phyloP scores from a whole-genome alignment of 2,113 vertebrate species.

The Ptychochromis oligacanthus region DNA sequence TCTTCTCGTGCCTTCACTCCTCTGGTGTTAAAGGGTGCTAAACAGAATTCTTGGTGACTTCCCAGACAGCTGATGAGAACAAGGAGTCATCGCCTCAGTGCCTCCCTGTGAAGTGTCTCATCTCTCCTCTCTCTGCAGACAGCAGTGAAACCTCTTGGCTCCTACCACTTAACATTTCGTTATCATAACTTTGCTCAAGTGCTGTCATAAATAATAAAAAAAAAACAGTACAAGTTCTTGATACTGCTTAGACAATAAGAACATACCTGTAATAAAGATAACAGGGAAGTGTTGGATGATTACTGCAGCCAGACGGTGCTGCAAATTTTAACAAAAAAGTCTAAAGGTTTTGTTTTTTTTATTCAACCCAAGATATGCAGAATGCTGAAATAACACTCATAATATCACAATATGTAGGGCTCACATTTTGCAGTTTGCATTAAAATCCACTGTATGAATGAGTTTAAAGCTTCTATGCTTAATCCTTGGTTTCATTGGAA shows the following conservation, averaged over 20 bases:
- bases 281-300: too few relatives aligned
- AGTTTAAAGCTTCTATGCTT: background rate
- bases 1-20: background rate
- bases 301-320: too few relatives aligned
- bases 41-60: constrained; percentile 26
- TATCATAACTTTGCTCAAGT: background rate
- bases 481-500: too few relatives aligned
- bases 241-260: background rate
- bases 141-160: constrained; percentile 28
- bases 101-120: constrained; percentile 31
- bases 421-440: too few relatives aligned
- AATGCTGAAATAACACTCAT: background rate
- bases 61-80: constrained; percentile 36
- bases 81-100: constrained; percentile 30
- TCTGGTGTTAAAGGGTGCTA: background rate
- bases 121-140: constrained; percentile 15
- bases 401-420: background rate
- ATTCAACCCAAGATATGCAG: background rate
- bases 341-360: too few relatives aligned
- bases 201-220: constrained; percentile 14
- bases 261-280: background rate
- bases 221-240: background rate
- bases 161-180: constrained; percentile 26
- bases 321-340: too few relatives aligned
- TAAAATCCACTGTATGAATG: background rate